phyloP scores from a whole-genome alignment of 2,888 invertebrate genomes.

The Helleia helle region DNA sequence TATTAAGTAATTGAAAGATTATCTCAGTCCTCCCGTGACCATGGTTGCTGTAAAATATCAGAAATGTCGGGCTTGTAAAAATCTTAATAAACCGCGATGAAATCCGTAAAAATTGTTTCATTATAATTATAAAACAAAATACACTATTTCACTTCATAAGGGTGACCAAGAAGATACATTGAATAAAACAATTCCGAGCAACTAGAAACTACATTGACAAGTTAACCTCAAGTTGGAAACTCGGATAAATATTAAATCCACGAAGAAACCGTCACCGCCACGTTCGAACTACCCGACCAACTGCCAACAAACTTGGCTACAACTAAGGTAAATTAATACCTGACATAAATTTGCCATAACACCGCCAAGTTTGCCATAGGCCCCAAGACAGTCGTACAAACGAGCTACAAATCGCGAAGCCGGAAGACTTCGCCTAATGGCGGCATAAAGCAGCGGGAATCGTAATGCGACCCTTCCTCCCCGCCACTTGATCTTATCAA shows the following conservation, averaged over 20 bases:
- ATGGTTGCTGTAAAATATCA: too few relatives aligned
- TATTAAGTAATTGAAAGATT: too few relatives aligned
- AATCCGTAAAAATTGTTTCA: too few relatives aligned
- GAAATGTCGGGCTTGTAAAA: too few relatives aligned
- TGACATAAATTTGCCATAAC: constrained; percentile 73
- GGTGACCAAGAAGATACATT: neutral
- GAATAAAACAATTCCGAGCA: constrained; percentile 4
- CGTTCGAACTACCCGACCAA: constrained; percentile 23
- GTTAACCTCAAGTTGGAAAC: constrained; percentile 32
- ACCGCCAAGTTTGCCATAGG: constrained; percentile 51
- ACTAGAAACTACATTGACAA: constrained; percentile 31
- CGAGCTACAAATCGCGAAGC: constrained; percentile 54
- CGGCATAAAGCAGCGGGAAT: constrained; percentile 53
- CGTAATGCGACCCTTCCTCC: constrained; percentile 33
- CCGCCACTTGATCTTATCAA: constrained; percentile 42
- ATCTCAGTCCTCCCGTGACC: too few relatives aligned
- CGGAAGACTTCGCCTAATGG: constrained; percentile 50
- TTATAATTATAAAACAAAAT: too few relatives aligned
- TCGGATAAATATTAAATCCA: constrained; percentile 60
- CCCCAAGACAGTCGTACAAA: constrained; percentile 47
- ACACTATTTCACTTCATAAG: too few relatives aligned
- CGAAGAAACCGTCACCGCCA: constrained; percentile 47
- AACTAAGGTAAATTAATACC: constrained; percentile 70
- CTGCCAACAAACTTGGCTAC: constrained; percentile 44
- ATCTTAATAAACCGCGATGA: too few relatives aligned